Percentiles rank a stretch among this genome's conserved stretches.
phyloP scores from a whole-genome alignment of 1,140 invertebrate genomes.

The Papilio aristodemus region DNA sequence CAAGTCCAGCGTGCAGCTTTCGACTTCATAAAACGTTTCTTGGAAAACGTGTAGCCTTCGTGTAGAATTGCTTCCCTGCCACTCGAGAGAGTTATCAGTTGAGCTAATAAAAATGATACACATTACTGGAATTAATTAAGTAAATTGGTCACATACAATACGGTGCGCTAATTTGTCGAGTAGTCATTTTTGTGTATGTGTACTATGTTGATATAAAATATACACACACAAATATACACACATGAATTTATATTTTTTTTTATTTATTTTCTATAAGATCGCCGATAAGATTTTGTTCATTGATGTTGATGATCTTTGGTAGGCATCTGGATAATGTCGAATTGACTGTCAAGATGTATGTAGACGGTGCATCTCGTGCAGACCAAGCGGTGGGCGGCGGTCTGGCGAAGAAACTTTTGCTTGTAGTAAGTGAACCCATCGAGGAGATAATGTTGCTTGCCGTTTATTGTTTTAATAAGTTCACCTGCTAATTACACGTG shows the following conservation, averaged over 20 bases:
- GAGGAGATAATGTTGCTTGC: constrained; percentile 35
- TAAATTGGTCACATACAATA: constrained; percentile 12
- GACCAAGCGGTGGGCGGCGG: constrained; percentile 38
- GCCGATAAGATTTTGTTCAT: constrained; percentile 21
- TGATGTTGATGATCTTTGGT: constrained; percentile 39
- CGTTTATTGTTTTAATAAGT: too few relatives aligned
- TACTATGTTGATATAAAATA: constrained; percentile 5
- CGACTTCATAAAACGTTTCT: constrained; percentile 21
- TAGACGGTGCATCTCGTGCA: constrained; percentile 47
- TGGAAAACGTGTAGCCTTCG: constrained; percentile 41
- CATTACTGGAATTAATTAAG: constrained; percentile 17
- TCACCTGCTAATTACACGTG: too few relatives aligned
- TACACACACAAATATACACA: too few relatives aligned
- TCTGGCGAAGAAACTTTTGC: constrained; percentile 35
- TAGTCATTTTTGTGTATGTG: too few relatives aligned
- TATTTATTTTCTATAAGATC: constrained; percentile 36
- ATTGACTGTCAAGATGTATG: constrained; percentile 41
- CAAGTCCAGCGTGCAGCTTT: constrained; percentile 38
- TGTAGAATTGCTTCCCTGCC: constrained; percentile 41
- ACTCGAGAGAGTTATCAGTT: constrained; percentile 35
- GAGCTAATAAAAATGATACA: constrained; percentile 32
- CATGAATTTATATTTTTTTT: too few relatives aligned
- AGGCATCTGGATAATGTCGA: constrained; percentile 36
- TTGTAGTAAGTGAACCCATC: constrained; percentile 46
- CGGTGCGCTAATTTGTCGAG: too few relatives aligned